Evolutionary conservation across 2,888 invertebrate species (phyloP).

Genomic region (Nebria salina): DNA sequence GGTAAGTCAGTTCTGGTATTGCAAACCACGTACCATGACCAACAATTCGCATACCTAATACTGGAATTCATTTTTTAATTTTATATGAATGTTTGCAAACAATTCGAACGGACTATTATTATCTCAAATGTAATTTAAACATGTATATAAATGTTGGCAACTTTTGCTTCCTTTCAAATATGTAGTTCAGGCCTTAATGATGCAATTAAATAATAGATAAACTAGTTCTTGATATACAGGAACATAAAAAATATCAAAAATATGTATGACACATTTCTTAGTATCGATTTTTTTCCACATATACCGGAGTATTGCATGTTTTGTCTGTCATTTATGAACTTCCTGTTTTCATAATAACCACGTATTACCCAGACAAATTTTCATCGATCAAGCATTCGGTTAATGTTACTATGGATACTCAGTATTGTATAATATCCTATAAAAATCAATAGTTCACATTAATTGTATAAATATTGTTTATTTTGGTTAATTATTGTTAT

Average conservation of each 20-base stretch:
- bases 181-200: neutral
- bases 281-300: neutral
- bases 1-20: constrained; percentile 1
- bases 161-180: neutral
- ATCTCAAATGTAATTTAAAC: too few relatives aligned
- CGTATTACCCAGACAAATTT: neutral
- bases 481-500: too few relatives aligned
- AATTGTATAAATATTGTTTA: too few relatives aligned
- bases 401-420: neutral
- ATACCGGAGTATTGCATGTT: neutral
- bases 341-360: neutral
- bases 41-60: neutral
- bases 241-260: neutral
- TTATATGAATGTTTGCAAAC: too few relatives aligned
- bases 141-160: neutral
- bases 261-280: neutral
- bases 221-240: neutral
- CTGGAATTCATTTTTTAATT: neutral
- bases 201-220: neutral
- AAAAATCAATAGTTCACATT: neutral
- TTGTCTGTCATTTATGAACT: neutral
- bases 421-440: neutral
- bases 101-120: too few relatives aligned
- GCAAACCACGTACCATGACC: neutral
- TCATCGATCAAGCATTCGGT: neutral